Base-by-base conservation (phyloP, 2,888 invertebrate genomes). In the Pemphredon lugubris region DNA sequence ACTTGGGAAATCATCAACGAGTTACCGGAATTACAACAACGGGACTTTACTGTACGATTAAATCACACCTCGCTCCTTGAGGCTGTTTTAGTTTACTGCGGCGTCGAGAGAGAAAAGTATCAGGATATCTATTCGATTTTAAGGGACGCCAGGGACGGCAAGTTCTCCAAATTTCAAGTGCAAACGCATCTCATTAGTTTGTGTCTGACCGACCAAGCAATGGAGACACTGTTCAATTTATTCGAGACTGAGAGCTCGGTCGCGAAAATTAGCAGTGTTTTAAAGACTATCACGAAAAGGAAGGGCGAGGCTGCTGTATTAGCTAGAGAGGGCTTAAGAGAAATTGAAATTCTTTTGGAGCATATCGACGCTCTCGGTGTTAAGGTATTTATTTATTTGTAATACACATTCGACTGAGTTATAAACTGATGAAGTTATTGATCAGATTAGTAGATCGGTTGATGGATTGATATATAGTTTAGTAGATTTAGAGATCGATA, bases 1-100 rank as follows among this genome's bases (percentile, higher is more conserved):
- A 94, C 95, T 0, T 94, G 93, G 87, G 95, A 96, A 89, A 92
- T 96, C 42, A 91, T 95, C 42, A 92, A 92, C 58, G 93, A 94
- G 83, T 91, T 96, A 75, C 93, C 94, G 0, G 91, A 91, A 3
- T 87, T 94, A 1, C 91, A 92, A 60, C 93, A 92, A 32, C 92
- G 94, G 39, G 93, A 93, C 84, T 93, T 95, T 61, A 90, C 92
- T 6, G 92, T 97, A 60, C 93, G 94, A 58, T 88, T 97, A 67
- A 97, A 96, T 87, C 97, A 97, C 83, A 94, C 95, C 0, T 93
- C 93, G 37, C 88, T 97, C 4, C 86, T 97, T 66, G 92, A 94
- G 77, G 94, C 96, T 0, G 92, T 97, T 61, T 91, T 98, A 9
- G 90, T 95, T 57, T 94, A 95, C 72, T 96, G 95, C 83, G 96